Evolutionary conservation across 2,888 invertebrate genomes (phyloP).

Genomic region (Platycheirus albimanus): DNA sequence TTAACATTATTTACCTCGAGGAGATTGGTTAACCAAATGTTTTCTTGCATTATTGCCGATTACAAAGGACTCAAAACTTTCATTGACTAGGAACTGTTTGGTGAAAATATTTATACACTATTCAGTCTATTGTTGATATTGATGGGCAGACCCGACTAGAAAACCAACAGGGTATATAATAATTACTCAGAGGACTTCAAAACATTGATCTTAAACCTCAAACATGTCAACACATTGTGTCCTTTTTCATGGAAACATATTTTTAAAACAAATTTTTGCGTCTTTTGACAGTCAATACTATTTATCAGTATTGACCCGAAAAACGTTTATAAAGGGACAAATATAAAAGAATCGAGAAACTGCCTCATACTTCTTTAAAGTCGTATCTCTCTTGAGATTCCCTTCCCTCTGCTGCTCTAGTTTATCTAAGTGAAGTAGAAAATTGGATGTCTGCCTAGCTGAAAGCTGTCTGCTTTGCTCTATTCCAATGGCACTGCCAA

Average conservation of each 20-base stretch:
- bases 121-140: no score
- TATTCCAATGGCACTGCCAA: conserved; percentile 29
- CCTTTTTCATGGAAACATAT: conserved; percentile 29
- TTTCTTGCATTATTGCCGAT: no score
- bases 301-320: conserved; percentile 41
- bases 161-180: no score
- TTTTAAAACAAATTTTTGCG: conserved; percentile 46
- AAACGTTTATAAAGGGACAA: conserved; percentile 53
- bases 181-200: conserved; percentile 48
- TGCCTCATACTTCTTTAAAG: conserved; percentile 5
- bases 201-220: conserved; percentile 38
- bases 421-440: conserved; percentile 58
- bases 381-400: conserved; percentile 22
- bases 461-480: conserved; percentile 50
- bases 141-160: no score
- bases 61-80: no score
- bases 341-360: not conserved
- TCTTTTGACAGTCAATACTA: conserved; percentile 44
- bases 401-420: conserved; percentile 34
- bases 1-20: no score
- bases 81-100: no score
- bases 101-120: no score
- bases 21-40: no score
- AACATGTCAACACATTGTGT: conserved; percentile 59
- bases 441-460: conserved; percentile 65